Percentiles rank a stretch among this genome's conserved stretches.
These are phyloP conservation scores for Athalia cordata DNA, from an alignment of 2,888 invertebrate species.

Conservation along the genomic window DNA sequence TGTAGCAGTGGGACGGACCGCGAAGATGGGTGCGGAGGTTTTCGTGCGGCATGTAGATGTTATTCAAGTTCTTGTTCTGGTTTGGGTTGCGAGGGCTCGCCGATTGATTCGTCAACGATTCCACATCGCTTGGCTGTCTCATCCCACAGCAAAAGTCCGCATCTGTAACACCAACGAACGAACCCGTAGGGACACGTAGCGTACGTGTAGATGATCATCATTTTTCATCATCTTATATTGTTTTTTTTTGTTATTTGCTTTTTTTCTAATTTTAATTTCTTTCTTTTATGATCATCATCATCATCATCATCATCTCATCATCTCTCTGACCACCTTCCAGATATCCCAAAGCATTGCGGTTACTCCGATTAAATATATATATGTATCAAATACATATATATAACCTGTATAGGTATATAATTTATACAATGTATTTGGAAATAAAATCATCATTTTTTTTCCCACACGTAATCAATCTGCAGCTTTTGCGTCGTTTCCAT, in stretches of 20 bases:
- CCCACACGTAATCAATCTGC: background rate
- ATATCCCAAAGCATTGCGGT: too few relatives aligned
- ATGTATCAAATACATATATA: background rate
- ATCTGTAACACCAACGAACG: constrained; percentile 82
- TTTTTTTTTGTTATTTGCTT: constrained; percentile 31
- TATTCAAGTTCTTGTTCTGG: constrained; percentile 69
- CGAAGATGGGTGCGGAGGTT: constrained; percentile 73
- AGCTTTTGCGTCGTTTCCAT: background rate
- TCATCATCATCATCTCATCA: constrained; percentile 14
- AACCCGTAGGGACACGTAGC: constrained; percentile 57
- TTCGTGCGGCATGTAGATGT: constrained; percentile 72
- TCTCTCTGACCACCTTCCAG: background rate
- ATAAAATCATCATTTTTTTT: background rate
- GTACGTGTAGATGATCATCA: constrained; percentile 51
- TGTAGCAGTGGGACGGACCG: constrained; percentile 68
- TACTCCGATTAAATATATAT: too few relatives aligned
- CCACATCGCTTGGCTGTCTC: constrained; percentile 85
- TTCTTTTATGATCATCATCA: constrained; percentile 18
- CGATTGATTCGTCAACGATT: constrained; percentile 68
- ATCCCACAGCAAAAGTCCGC: constrained; percentile 93
- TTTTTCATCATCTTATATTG: constrained; percentile 25
- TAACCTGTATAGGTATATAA: background rate
- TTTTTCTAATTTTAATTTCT: constrained; percentile 38
- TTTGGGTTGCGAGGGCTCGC: constrained; percentile 65
- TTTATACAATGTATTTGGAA: background rate